These are phyloP conservation scores for Eleginops maclovinus DNA, from an alignment of 2,113 vertebrate species.

Conservation along the genomic window DNA sequence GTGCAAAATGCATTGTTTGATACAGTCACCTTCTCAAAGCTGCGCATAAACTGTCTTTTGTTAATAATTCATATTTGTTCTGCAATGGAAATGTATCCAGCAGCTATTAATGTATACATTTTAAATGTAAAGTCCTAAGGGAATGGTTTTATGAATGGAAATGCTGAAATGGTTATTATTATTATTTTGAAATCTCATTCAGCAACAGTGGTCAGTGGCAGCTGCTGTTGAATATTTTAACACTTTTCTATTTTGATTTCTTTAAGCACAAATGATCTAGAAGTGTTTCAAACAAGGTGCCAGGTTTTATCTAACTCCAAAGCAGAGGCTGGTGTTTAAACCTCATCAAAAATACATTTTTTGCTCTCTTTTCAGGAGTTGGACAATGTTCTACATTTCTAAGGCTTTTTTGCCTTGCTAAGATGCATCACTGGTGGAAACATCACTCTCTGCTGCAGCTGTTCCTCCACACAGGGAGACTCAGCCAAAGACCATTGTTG, in stretches of 20 bases:
- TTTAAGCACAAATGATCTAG: background rate
- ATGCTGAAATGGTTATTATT: conserved; percentile 35
- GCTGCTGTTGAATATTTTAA: conserved; percentile 17
- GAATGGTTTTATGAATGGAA: conserved; percentile 12
- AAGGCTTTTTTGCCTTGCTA: background rate
- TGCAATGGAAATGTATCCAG: conserved; percentile 76
- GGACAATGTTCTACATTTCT: background rate
- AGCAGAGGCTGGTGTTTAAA: background rate
- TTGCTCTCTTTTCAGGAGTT: background rate
- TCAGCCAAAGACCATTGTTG: conserved; percentile 67
- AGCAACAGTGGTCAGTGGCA: conserved; percentile 63
- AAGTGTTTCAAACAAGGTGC: background rate
- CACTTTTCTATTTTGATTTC: background rate
- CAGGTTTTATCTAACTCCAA: background rate
- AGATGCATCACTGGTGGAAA: background rate
- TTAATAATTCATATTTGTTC: conserved; percentile 76
- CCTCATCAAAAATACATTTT: background rate
- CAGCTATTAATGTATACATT: conserved; percentile 60
- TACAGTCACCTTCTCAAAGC: conserved; percentile 70
- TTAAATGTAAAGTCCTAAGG: conserved; percentile 26
- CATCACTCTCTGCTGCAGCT: background rate
- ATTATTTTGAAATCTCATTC: conserved; percentile 58
- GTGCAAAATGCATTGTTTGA: conserved; percentile 84
- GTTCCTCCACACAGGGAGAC: conserved; percentile 28
- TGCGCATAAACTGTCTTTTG: conserved; percentile 56